A percentile compares a stretch with the other conserved stretches of the same genome.
Conservation (phyloP, 2,113 vertebrate species). For the Pseudolaguvia tuberculata region DNA sequence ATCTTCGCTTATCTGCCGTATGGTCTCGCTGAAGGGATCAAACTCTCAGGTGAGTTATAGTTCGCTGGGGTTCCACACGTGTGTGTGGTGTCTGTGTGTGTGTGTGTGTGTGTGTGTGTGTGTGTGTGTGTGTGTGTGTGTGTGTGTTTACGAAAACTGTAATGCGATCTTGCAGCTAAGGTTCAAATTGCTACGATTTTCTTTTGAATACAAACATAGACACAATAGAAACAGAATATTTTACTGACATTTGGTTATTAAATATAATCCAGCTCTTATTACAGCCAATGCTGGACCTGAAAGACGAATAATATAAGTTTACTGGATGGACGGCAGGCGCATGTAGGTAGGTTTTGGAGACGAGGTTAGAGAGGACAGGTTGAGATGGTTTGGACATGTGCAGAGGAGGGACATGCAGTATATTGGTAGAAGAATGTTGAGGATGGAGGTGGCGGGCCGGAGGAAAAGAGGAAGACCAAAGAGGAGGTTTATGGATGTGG, state of each 20-base stretch:
- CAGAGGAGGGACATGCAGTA: too few relatives aligned
- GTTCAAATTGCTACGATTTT: background rate
- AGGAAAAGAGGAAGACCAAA: too few relatives aligned
- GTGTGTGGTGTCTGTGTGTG: too few relatives aligned
- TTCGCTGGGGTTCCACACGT: background rate
- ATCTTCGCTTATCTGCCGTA: slow-evolving; percentile 98
- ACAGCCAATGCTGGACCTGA: background rate
- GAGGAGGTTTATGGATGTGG: too few relatives aligned
- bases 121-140: background rate
- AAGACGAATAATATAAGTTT: background rate
- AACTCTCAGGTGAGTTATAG: slow-evolving; percentile 81
- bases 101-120: background rate
- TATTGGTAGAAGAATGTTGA: too few relatives aligned
- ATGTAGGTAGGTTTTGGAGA: too few relatives aligned
- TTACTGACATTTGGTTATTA: background rate
- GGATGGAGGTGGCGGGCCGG: too few relatives aligned
- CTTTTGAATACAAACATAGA: background rate
- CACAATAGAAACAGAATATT: background rate
- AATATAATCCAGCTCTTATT: too few relatives aligned
- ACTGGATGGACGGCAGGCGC: too few relatives aligned
- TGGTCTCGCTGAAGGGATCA: slow-evolving; percentile 91
- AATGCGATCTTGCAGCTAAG: background rate
- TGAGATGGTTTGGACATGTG: too few relatives aligned
- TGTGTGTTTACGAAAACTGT: background rate
- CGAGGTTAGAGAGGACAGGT: too few relatives aligned